Evolutionary conservation across 2,113 vertebrate genomes (phyloP), one percentile per base, ranked within the genome.

Genomic region (Thomomys bottae): DNA sequence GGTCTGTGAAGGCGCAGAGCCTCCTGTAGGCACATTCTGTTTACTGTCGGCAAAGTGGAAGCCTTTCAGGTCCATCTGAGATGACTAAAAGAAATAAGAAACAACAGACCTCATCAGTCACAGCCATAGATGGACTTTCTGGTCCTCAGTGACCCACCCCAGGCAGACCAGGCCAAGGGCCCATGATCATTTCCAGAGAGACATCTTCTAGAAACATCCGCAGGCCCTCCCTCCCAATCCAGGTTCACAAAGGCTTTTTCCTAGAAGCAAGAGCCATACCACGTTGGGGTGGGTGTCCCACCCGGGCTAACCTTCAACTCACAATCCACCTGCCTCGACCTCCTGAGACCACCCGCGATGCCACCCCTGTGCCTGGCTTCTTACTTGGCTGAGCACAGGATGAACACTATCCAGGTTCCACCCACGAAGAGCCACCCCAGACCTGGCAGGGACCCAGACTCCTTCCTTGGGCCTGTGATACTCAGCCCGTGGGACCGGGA

Each of bases 41-140:
- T 99, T 99, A 68, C 97, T 97, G 49, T 99, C 99, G 10, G 99
- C 95, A 94, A 99, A 99, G 97, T 99, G 99, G 97, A 99, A 99
- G 72, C 98, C 98, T 97, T 99, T 99, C 97, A 99, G 98, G 97
- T 99, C 99, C 98, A 99, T 98, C 94, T 99, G 99, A 77, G 99
- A 98, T 66, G 98, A 98, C 99, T 99, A 90, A 4, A 38, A 81
- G 94, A 54, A 90, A 80, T 88, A 82, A 90, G 68, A 76, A 67
- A 66, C 0, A 42, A 71, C 1, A 26, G 45, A 0, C 23, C 45
- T 88, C 28, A 84, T 0, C 1, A n/a, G n/a, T 30, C 30, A 54
- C 1, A 36, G 54, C 49, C 59, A 57, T 10, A 61, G 77, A n/a
- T n/a, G 80, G 28, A 73, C 6, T 32, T 32, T 32, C 57, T 0